Evolutionary conservation across 2,113 vertebrate species (phyloP).

Genomic region (Vidua chalybeata): DNA sequence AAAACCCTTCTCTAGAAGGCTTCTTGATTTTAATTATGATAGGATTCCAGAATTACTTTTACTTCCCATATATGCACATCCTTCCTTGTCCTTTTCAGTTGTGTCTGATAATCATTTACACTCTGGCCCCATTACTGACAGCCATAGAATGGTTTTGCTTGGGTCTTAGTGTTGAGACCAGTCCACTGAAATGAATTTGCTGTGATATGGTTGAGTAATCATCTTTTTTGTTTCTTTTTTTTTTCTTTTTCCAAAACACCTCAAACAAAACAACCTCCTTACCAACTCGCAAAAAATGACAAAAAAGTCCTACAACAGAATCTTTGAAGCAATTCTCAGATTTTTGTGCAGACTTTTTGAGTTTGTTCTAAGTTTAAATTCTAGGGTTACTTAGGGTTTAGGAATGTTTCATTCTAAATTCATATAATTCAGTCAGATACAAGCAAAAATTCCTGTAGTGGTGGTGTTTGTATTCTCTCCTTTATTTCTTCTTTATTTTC

Average conservation of each 20-base stretch:
- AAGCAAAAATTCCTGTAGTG: neutral
- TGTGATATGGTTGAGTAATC: neutral
- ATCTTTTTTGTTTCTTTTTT: neutral
- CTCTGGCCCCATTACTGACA: neutral
- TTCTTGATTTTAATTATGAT: neutral
- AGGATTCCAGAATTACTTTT: neutral
- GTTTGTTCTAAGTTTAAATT: neutral
- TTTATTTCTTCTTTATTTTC: neutral
- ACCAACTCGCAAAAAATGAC: rapidly evolving
- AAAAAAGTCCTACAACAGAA: neutral
- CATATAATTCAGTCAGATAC: neutral
- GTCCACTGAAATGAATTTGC: neutral
- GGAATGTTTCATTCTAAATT: neutral
- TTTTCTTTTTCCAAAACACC: neutral
- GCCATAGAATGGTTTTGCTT: neutral
- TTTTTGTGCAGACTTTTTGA: neutral
- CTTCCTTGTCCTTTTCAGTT: neutral
- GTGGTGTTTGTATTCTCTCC: neutral
- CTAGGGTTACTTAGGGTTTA: neutral
- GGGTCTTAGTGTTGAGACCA: neutral
- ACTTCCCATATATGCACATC: neutral
- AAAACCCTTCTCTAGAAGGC: neutral
- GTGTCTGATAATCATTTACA: neutral
- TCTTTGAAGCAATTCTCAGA: neutral
- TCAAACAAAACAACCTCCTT: neutral